These are phyloP conservation scores for Fratercula arctica DNA, from an alignment of 2,797 vertebrate genomes.

Conservation along the genomic window DNA sequence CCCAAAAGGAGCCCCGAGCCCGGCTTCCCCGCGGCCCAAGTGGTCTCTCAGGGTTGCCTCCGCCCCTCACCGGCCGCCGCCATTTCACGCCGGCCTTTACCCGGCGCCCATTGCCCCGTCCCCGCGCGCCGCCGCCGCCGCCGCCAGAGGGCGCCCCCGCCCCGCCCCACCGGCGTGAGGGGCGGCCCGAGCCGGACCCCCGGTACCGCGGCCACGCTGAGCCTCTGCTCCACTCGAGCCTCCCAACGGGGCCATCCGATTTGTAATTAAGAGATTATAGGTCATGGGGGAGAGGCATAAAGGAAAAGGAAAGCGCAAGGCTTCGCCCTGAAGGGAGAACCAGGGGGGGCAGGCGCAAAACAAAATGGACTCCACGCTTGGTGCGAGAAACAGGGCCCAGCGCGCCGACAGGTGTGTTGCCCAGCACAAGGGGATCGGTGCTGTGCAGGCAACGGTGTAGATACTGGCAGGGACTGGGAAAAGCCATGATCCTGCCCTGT, in stretches of 20 bases:
- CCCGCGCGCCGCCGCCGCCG: not conserved
- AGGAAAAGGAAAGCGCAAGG: not conserved
- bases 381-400: not conserved
- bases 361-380: accelerated
- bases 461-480: accelerated
- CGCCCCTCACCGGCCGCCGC: not conserved
- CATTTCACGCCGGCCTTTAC: not conserved
- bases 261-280: not conserved
- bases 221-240: no score
- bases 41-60: no score
- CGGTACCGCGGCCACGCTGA: no score
- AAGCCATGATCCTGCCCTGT: accelerated
- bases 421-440: accelerated
- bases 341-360: accelerated
- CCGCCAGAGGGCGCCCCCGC: not conserved
- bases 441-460: accelerated
- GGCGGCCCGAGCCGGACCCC: no score
- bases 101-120: not conserved
- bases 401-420: accelerated
- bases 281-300: not conserved
- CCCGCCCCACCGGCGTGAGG: not conserved
- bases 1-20: not conserved
- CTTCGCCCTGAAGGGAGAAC: accelerated
- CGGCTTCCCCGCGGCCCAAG: not conserved
- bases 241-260: accelerated